A percentile compares a stretch with the other conserved stretches of the same genome.
Evolutionary conservation across 2,888 invertebrate species (phyloP).

Genomic region (Agrotis clavis): DNA sequence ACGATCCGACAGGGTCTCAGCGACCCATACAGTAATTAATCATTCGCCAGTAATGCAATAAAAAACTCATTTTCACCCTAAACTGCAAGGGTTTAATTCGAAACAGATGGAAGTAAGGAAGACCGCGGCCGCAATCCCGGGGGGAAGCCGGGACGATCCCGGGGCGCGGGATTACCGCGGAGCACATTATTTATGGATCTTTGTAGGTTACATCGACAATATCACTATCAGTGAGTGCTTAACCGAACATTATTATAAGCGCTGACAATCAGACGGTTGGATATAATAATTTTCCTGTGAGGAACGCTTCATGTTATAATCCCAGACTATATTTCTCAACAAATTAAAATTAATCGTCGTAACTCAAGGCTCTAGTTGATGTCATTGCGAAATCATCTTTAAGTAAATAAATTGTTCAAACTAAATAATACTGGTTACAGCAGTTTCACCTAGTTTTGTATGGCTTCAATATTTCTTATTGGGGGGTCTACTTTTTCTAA

Average conservation of each 20-base stretch:
- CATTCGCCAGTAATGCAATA: constrained; percentile 55
- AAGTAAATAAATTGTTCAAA: neutral
- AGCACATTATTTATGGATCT: constrained; percentile 23
- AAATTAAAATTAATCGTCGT: neutral
- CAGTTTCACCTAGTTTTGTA: too few relatives aligned
- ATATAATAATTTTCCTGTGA: neutral
- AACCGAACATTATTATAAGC: constrained; percentile 5
- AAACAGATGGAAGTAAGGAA: constrained; percentile 51
- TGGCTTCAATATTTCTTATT: neutral
- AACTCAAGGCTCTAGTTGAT: neutral
- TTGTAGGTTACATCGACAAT: constrained; percentile 34
- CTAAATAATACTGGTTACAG: too few relatives aligned
- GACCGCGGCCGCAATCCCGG: constrained; percentile 40
- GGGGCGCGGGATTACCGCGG: constrained; percentile 29
- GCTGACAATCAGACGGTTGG: neutral
- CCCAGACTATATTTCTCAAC: neutral
- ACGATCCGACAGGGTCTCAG: constrained; percentile 1
- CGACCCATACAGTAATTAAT: constrained; percentile 40
- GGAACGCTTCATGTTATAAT: neutral
- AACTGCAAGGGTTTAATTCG: constrained; percentile 52
- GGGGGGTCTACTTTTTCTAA: too few relatives aligned
- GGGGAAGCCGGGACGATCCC: constrained; percentile 1
- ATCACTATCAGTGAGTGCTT: constrained; percentile 12
- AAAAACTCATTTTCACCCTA: constrained; percentile 51
- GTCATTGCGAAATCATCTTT: too few relatives aligned